Conservation (phyloP, 2,888 invertebrate genomes). For the Seira musarum region DNA sequence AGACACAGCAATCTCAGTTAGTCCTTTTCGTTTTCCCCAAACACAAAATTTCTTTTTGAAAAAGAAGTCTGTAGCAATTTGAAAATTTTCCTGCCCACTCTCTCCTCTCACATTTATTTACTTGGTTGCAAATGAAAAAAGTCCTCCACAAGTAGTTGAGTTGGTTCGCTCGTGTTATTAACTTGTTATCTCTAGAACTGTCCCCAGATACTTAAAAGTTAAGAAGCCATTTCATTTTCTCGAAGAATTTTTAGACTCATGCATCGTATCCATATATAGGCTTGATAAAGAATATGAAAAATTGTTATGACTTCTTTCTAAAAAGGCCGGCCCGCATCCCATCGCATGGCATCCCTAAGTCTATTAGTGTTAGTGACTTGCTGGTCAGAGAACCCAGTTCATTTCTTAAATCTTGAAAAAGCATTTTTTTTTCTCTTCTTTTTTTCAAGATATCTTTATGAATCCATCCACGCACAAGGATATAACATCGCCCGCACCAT, state of each 20-base stretch:
- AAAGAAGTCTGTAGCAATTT: no score
- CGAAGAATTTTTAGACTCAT: no score
- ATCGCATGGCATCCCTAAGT: not conserved
- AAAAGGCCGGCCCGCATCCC: not conserved
- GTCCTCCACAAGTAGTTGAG: not conserved
- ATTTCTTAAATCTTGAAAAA: not conserved
- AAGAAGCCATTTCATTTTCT: not conserved
- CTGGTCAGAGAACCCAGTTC: not conserved
- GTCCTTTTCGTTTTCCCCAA: no score
- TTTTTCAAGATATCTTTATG: not conserved
- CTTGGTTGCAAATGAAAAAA: not conserved
- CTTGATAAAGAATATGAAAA: not conserved
- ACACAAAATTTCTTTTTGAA: no score
- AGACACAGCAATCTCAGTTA: no score
- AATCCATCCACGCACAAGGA: slow-evolving; percentile 2
- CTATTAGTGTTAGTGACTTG: not conserved
- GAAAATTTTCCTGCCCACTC: no score
- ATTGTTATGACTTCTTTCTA: not conserved
- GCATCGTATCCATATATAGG: no score
- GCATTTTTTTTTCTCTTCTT: not conserved
- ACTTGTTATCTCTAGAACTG: slow-evolving; percentile 38
- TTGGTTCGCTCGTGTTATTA: slow-evolving; percentile 34
- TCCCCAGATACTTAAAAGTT: slow-evolving; percentile 35
- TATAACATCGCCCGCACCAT: not conserved
- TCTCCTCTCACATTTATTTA: not conserved